Evolutionary conservation across 2,888 invertebrate species (phyloP), one percentile per base, ranked within the genome.

Genomic region (Chloroclystis v-ata): DNA sequence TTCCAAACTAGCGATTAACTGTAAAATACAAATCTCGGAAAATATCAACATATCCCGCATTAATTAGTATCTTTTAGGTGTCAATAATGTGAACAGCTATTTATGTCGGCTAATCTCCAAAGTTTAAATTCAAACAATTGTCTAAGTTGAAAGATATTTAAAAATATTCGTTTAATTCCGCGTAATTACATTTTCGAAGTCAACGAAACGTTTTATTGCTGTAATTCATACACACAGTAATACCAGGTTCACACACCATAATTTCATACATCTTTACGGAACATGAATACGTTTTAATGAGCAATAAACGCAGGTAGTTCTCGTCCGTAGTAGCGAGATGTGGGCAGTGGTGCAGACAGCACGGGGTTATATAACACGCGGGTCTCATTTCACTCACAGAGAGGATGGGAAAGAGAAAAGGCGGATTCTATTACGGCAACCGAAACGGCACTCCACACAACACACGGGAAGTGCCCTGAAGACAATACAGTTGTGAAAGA

Each of bases 351-450:
- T 47, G 52, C 57, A 45, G 35, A 40, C 28, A 49, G 24, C 39
- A 29, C 41, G 37, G 47, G 43, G 48, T 57, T 55, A 53, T 46
- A 42, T 54, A 53, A 57, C 49, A 20, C 28, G 41, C 4, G 37
- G 32, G 51, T 53, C 53, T 32, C 49, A 55, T 57, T 53, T 49
- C 57, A 49, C 48, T 46, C 43, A 48, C 48, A 49, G 46, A 48
- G 48, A 57, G 51, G 53, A 49, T 50, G 51, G 52, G 55, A 49
- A 51, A 51, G 43, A 52, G 53, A 55, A 55, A 51, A 47, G 47
- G 37, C 39, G 35, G 37, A 49, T 57, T 45, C 40, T 42, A 47
- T 57, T 53, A 53, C 47, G 32, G 37, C 32, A 14, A 32, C 49
- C 30, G 43, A 51, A 47, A 54, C 43, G 35, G 0, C 29, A 32